Evolutionary conservation across 1,140 invertebrate species (phyloP), one percentile per base, ranked within the genome.

Genomic region (Ladona fulva): DNA sequence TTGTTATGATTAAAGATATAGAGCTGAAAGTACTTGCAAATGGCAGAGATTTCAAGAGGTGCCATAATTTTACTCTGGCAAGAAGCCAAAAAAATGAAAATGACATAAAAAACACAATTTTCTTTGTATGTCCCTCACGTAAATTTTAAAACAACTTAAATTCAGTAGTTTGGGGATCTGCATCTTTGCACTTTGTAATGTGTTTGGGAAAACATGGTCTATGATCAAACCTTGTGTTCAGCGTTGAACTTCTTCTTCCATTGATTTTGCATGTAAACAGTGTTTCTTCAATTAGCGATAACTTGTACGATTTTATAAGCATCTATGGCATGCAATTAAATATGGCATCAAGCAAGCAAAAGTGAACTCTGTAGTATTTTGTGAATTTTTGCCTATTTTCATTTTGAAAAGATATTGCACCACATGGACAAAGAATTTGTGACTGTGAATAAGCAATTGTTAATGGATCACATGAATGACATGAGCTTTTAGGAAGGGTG

Each of bases 1-100:
- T 66, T 66, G 52, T 66, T 66, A 66, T 66, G 52, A 66, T 66
- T 66, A 66, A 66, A 19, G 52, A 66, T 66, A 66, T 66, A 66
- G 52, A 66, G 52, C 52, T 66, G 52, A 66, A 66, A 66, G 52
- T 66, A 66, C 52, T 66, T 66, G 52, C 52, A 66, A 66, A 66
- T 66, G 52, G 52, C 52, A 16, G n/a, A 66, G 52, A 66, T 66
- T 66, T 66, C 52, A 66, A 19, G 52, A 66, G 52, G 52, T 66
- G 52, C 52, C 52, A 66, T 66, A 22, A 66, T 66, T 66, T 66
- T 66, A 19, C 52, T 66, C 52, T 66, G 52, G 52, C 52, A 66
- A 22, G 52, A 66, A 66, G 52, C 52, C 52, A 66, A 66, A 37
- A 37, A 37, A 37, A 37, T 37, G 29, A 37, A 37, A 37, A 37